These are phyloP conservation scores for Paedocypris micromegethes DNA, from an alignment of 2,797 vertebrate species.

Conservation along the genomic window DNA sequence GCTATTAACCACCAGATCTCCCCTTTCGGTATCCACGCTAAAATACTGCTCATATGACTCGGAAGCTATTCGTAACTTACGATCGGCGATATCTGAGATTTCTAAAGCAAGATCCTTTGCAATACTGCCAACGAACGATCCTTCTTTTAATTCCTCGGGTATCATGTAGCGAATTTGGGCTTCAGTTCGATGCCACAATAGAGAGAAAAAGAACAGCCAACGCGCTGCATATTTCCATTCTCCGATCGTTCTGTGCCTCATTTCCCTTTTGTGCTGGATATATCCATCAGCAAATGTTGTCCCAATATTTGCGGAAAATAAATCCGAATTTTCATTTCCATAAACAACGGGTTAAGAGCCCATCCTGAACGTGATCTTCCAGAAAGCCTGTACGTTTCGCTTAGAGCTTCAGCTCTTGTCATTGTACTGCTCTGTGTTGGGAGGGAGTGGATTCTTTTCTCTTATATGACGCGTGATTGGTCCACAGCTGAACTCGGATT, in stretches of 20 bases:
- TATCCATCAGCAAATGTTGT: slow-evolving; percentile 25
- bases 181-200: slow-evolving; percentile 55
- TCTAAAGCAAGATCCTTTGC: slow-evolving; percentile 75
- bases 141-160: slow-evolving; percentile 73
- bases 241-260: slow-evolving; percentile 39
- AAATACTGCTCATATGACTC: slow-evolving; percentile 75
- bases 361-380: not conserved
- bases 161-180: slow-evolving; percentile 78
- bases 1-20: slow-evolving; percentile 72
- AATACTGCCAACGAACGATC: slow-evolving; percentile 76
- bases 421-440: slow-evolving; percentile 21
- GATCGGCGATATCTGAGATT: slow-evolving; percentile 68
- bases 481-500: not conserved
- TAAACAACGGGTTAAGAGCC: not conserved
- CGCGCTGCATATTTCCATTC: slow-evolving; percentile 31
- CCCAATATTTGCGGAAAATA: not conserved
- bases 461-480: slow-evolving; percentile 33
- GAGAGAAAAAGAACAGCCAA: slow-evolving; percentile 54
- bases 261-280: slow-evolving; percentile 19
- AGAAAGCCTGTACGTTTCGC: not conserved
- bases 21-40: slow-evolving; percentile 68
- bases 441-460: slow-evolving; percentile 50
- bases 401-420: slow-evolving; percentile 10
- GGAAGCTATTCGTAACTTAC: slow-evolving; percentile 71
- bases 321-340: slow-evolving; percentile 17